Evolutionary conservation across 1,140 invertebrate species (phyloP).

Genomic region (Monomorium pharaonis): DNA sequence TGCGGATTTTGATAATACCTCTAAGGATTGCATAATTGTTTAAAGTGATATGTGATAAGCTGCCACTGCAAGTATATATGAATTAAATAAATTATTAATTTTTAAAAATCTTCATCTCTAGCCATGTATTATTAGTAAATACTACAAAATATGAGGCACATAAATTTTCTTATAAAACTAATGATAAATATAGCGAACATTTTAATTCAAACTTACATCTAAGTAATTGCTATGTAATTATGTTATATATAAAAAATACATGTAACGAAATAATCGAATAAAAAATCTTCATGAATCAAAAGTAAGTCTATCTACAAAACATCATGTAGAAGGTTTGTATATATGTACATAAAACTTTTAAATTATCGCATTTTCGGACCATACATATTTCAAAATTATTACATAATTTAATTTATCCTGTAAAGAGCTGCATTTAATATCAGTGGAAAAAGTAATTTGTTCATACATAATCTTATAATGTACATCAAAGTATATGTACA

Average conservation of each 20-base stretch:
- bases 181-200: slow-evolving; percentile 65
- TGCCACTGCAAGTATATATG: slow-evolving; percentile 74
- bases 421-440: slow-evolving; percentile 15
- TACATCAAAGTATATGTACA: background rate
- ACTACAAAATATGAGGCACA: slow-evolving; percentile 74
- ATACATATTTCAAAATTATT: slow-evolving; percentile 14
- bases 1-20: slow-evolving; percentile 61
- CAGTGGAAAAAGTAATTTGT: slow-evolving; percentile 42
- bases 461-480: background rate
- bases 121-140: slow-evolving; percentile 60
- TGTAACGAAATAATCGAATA: slow-evolving; percentile 63
- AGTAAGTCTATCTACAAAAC: slow-evolving; percentile 74
- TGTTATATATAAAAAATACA: slow-evolving; percentile 69
- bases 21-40: slow-evolving; percentile 69
- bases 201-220: slow-evolving; percentile 60
- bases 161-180: slow-evolving; percentile 70
- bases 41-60: slow-evolving; percentile 74
- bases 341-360: slow-evolving; percentile 56
- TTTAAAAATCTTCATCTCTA: slow-evolving; percentile 64
- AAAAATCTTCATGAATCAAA: slow-evolving; percentile 65
- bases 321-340: slow-evolving; percentile 36
- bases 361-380: slow-evolving; percentile 20
- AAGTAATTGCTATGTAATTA: slow-evolving; percentile 50
- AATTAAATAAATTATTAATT: slow-evolving; percentile 79
- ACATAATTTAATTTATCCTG: slow-evolving; percentile 36